Evolutionary conservation across 1,140 invertebrate genomes (phyloP).

Genomic region (Steinernema khuongi): DNA sequence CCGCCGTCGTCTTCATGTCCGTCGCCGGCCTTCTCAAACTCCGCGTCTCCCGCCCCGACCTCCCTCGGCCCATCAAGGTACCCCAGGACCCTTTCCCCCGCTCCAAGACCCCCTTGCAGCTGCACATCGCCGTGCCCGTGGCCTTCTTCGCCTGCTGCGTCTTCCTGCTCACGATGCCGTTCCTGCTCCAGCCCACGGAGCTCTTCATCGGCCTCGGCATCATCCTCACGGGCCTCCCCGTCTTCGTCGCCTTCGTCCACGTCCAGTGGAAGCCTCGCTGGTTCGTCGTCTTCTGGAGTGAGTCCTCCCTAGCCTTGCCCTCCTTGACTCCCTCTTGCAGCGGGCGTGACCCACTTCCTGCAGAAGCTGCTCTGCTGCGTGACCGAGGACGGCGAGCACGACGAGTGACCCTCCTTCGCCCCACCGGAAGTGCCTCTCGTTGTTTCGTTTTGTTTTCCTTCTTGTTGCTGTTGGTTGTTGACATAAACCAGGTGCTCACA

Average conservation of each 20-base stretch:
- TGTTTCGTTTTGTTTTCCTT: no score
- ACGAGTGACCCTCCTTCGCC: no score
- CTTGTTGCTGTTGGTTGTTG: no score
- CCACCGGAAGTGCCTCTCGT: no score
- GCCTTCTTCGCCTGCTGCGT: slow-evolving; percentile 50
- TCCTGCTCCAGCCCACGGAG: slow-evolving; percentile 46
- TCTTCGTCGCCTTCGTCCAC: slow-evolving; percentile 52
- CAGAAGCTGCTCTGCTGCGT: slow-evolving; percentile 12
- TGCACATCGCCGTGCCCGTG: slow-evolving; percentile 45
- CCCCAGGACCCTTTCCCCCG: slow-evolving; percentile 20
- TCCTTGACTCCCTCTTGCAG: slow-evolving; percentile 23
- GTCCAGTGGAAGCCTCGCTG: slow-evolving; percentile 35
- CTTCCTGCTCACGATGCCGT: slow-evolving; percentile 52
- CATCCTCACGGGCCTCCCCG: slow-evolving; percentile 50
- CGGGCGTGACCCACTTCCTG: slow-evolving; percentile 27
- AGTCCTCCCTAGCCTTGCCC: slow-evolving; percentile 20
- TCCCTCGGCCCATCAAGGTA: slow-evolving; percentile 81
- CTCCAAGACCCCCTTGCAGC: slow-evolving; percentile 22
- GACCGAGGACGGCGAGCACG: background rate
- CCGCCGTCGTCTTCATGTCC: slow-evolving; percentile 82
- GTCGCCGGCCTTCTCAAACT: slow-evolving; percentile 80
- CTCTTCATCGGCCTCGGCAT: slow-evolving; percentile 49
- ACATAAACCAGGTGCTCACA: no score
- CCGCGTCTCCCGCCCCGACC: slow-evolving; percentile 71
- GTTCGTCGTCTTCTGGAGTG: slow-evolving; percentile 44